Evolutionary conservation across 2,888 invertebrate species (phyloP).

Genomic region (Cancer borealis): DNA sequence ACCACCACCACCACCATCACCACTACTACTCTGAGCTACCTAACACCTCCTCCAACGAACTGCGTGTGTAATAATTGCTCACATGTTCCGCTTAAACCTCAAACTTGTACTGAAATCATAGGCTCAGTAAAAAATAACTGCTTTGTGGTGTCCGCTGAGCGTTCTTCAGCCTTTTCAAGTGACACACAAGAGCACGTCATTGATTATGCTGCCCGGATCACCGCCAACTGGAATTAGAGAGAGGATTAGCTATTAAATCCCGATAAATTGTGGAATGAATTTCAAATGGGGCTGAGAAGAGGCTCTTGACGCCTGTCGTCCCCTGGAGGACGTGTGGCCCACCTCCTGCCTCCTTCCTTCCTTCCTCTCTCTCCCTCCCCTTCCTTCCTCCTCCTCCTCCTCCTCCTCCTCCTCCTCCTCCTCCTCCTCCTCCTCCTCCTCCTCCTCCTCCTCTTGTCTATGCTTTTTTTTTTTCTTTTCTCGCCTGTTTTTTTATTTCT

Average conservation of each 20-base stretch:
- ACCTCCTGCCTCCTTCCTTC: neutral
- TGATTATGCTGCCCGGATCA: conserved; percentile 24
- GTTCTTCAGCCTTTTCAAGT: neutral
- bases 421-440: neutral
- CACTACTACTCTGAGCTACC: too few species aligned
- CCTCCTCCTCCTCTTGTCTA: neutral
- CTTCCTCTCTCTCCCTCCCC: neutral
- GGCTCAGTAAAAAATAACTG: too few species aligned
- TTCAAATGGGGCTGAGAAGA: conserved; percentile 41
- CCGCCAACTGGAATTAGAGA: conserved; percentile 33
- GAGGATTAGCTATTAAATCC: conserved; percentile 46
- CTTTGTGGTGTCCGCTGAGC: neutral
- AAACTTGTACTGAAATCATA: too few species aligned
- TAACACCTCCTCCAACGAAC: too few species aligned
- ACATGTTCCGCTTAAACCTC: too few species aligned
- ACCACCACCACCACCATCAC: too few species aligned
- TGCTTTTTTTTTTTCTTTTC: neutral
- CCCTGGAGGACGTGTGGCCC: neutral
- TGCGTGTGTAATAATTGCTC: too few species aligned
- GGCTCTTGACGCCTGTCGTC: conserved; percentile 48
- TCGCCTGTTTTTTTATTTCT: neutral
- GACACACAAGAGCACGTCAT: neutral
- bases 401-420: neutral
- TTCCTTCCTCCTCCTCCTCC: neutral
- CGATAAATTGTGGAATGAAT: conserved; percentile 56